These are phyloP conservation scores for Pygoscelis adeliae DNA, from an alignment of 2,113 vertebrate genomes.

Conservation along the genomic window DNA sequence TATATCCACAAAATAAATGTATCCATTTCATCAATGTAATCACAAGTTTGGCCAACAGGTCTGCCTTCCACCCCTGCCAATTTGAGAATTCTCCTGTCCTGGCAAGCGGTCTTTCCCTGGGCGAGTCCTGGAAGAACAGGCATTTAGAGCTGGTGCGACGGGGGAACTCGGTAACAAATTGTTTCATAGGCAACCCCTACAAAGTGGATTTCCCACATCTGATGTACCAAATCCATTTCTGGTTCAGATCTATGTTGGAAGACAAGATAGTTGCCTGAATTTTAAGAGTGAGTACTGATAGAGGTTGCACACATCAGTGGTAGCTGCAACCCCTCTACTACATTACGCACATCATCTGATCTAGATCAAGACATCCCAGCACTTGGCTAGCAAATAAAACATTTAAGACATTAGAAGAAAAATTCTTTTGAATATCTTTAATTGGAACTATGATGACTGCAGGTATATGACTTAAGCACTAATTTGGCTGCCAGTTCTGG, in stretches of 20 bases:
- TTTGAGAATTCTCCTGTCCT: not conserved
- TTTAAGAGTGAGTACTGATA: not conserved
- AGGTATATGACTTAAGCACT: not conserved
- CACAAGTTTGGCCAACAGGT: not conserved
- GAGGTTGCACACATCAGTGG: not conserved
- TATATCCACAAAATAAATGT: not conserved
- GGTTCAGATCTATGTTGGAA: not conserved
- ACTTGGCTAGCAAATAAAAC: not conserved
- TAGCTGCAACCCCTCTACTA: not conserved
- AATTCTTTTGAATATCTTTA: not conserved
- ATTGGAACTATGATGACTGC: not conserved
- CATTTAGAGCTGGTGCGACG: not conserved
- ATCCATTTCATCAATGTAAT: not conserved
- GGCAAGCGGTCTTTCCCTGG: not conserved
- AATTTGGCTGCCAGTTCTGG: not conserved
- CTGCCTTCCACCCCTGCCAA: not conserved
- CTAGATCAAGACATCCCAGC: not conserved
- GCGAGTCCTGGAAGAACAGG: rapidly evolving
- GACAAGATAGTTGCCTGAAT: not conserved
- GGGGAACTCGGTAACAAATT: not conserved
- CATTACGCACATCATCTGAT: not conserved
- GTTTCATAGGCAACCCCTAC: not conserved
- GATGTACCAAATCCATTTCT: not conserved
- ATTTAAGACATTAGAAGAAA: not conserved
- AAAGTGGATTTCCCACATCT: not conserved